These are phyloP conservation scores for Ophion costatus DNA, from an alignment of 2,888 invertebrate species.

Conservation along the genomic window DNA sequence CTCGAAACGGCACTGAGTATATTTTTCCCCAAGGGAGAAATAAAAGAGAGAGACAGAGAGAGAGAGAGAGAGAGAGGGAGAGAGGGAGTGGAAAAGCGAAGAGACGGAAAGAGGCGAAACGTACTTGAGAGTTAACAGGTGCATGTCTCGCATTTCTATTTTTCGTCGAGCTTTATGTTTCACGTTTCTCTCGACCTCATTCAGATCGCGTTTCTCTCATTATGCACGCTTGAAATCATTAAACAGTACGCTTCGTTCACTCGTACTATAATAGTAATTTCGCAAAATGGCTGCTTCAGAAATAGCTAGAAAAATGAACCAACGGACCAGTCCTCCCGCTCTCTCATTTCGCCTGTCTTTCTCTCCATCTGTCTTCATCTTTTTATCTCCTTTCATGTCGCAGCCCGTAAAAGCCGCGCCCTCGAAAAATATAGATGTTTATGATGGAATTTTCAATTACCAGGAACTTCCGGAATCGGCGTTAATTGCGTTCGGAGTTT, in stretches of 20 bases:
- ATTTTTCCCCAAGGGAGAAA: slow-evolving; percentile 9
- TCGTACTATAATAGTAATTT: slow-evolving; percentile 48
- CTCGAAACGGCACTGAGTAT: slow-evolving; percentile 45
- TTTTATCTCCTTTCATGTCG: slow-evolving; percentile 4
- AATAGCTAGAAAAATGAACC: slow-evolving; percentile 22
- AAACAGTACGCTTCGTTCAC: slow-evolving; percentile 33
- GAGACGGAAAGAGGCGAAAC: slow-evolving; percentile 34
- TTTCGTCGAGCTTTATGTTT: slow-evolving; percentile 43
- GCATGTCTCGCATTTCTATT: slow-evolving; percentile 54
- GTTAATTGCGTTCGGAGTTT: slow-evolving; percentile 61
- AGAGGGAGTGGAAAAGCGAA: not conserved
- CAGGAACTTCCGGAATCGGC: slow-evolving; percentile 41
- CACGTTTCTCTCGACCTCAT: slow-evolving; percentile 36
- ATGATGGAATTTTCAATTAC: slow-evolving; percentile 61
- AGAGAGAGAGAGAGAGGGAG: not conserved
- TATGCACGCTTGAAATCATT: slow-evolving; percentile 49
- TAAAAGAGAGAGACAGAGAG: slow-evolving; percentile 3
- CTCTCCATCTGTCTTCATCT: slow-evolving; percentile 5
- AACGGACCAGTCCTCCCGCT: slow-evolving; percentile 21
- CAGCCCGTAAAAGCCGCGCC: slow-evolving; percentile 30
- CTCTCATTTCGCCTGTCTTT: not conserved
- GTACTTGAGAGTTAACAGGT: slow-evolving; percentile 63
- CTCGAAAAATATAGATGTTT: slow-evolving; percentile 59
- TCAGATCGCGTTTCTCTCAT: slow-evolving; percentile 52
- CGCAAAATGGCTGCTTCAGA: slow-evolving; percentile 26